Evolutionary conservation across 2,113 vertebrate genomes (phyloP).

Genomic region (Etheostoma spectabile): DNA sequence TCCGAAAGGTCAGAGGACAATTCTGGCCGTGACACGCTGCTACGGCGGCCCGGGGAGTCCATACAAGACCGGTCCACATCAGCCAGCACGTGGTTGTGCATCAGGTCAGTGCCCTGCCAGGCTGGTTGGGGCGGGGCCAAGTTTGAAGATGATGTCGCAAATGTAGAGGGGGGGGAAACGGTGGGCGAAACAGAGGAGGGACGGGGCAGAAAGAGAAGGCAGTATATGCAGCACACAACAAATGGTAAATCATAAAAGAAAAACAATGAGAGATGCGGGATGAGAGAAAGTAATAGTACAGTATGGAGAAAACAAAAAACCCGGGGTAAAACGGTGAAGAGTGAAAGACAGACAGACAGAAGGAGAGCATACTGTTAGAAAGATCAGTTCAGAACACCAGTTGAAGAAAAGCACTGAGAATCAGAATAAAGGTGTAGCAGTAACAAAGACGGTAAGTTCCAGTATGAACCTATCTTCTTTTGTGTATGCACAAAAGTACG

Average conservation of each 20-base stretch:
- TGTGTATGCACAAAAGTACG: background rate
- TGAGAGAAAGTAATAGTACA: constrained; percentile 27
- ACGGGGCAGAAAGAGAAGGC: constrained; percentile 70
- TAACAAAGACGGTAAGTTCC: constrained; percentile 14
- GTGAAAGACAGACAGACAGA: constrained; percentile 77
- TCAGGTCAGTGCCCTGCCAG: constrained; percentile 99
- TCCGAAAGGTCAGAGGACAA: constrained; percentile 96
- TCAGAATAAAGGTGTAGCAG: constrained; percentile 33
- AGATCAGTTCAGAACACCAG: constrained; percentile 66
- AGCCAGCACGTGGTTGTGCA: constrained; percentile 99
- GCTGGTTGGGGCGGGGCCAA: constrained; percentile 86
- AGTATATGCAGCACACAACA: constrained; percentile 36
- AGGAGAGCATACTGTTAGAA: constrained; percentile 80
- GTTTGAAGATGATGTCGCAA: constrained; percentile 55
- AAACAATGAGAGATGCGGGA: constrained; percentile 38
- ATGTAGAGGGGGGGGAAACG: constrained; percentile 48
- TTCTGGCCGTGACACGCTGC: constrained; percentile 97
- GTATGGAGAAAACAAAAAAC: constrained; percentile 25
- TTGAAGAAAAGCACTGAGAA: constrained; percentile 67
- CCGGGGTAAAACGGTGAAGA: constrained; percentile 53
- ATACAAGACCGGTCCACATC: constrained; percentile 95
- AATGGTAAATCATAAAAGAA: constrained; percentile 65
- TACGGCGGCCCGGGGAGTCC: constrained; percentile 96
- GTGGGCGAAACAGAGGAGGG: constrained; percentile 38
- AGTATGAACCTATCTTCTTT: background rate